Evolutionary conservation across 2,888 invertebrate genomes (phyloP).

Genomic region (Phortica magna): DNA sequence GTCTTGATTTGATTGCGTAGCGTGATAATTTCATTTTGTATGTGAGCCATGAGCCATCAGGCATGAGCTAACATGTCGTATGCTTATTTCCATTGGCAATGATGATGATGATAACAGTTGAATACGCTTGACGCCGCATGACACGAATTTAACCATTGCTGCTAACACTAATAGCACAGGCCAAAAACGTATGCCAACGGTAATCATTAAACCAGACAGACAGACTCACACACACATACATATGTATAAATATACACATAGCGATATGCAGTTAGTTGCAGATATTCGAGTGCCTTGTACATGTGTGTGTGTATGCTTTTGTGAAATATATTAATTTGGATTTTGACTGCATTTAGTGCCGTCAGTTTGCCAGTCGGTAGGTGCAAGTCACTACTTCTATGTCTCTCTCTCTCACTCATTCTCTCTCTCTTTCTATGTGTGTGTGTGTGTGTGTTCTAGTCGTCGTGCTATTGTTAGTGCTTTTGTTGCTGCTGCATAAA

Average conservation of each 20-base stretch:
- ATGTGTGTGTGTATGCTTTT: slow-evolving; percentile 21
- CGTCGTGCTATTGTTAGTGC: not conserved
- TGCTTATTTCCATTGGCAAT: not conserved
- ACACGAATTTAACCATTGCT: not conserved
- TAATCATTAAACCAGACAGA: slow-evolving; percentile 14
- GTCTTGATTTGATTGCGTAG: slow-evolving; percentile 58
- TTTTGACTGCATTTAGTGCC: slow-evolving; percentile 28
- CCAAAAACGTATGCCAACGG: not conserved
- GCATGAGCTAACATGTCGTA: not conserved
- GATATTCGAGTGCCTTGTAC: not conserved
- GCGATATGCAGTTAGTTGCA: slow-evolving; percentile 9
- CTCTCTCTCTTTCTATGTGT: slow-evolving; percentile 18
- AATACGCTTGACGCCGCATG: not conserved
- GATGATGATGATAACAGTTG: not conserved
- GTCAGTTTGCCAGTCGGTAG: not conserved
- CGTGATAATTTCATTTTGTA: slow-evolving; percentile 35
- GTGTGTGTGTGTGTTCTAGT: slow-evolving; percentile 27
- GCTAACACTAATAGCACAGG: not conserved
- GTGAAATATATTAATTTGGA: slow-evolving; percentile 29
- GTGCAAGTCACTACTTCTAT: not conserved
- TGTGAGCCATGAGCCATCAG: not conserved
- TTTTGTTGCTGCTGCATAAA: slow-evolving; percentile 21
- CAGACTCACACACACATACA: not conserved
- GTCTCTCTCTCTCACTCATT: slow-evolving; percentile 13
- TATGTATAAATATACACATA: not conserved